A percentile compares a stretch with the other conserved stretches of the same genome.
phyloP scores from a whole-genome alignment of 1,140 invertebrate species.

The Saxidomus purpurata region DNA sequence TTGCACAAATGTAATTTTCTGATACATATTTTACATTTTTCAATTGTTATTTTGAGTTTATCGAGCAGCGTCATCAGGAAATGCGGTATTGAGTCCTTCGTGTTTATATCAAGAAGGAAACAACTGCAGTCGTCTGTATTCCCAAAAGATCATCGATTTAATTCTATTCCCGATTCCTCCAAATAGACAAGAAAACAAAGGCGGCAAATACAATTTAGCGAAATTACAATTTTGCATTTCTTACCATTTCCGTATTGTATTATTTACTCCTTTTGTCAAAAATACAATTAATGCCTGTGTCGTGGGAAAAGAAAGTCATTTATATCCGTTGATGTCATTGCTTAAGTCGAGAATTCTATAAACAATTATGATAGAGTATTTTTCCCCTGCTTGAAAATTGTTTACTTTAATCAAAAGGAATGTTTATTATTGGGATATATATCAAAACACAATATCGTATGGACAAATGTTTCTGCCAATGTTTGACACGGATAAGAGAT shows the following conservation, averaged over 20 bases:
- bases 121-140: not conserved
- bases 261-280: constrained; percentile 35
- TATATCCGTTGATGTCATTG: constrained; percentile 1
- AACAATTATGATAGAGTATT: constrained; percentile 30
- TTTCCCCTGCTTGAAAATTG: not conserved
- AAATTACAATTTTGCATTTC: constrained; percentile 27
- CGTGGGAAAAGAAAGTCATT: constrained; percentile 12
- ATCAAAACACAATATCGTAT: constrained; percentile 38
- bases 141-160: constrained; percentile 11
- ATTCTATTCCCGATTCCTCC: not conserved
- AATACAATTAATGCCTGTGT: constrained; percentile 30
- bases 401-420: constrained; percentile 45
- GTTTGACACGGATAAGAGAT: constrained; percentile 35
- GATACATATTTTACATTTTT: too few species aligned
- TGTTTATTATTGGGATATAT: constrained; percentile 50
- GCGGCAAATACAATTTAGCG: constrained; percentile 32
- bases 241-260: constrained; percentile 5
- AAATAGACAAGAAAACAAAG: constrained; percentile 20
- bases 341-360: constrained; percentile 9
- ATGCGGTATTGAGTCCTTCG: not conserved
- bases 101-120: not conserved
- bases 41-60: too few species aligned
- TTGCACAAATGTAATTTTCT: too few species aligned
- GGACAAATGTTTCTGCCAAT: constrained; percentile 54
- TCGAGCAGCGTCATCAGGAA: not conserved